Conservation (phyloP, 37 sponge, comb jelly and placozoan species). For the Beroe ovata region DNA sequence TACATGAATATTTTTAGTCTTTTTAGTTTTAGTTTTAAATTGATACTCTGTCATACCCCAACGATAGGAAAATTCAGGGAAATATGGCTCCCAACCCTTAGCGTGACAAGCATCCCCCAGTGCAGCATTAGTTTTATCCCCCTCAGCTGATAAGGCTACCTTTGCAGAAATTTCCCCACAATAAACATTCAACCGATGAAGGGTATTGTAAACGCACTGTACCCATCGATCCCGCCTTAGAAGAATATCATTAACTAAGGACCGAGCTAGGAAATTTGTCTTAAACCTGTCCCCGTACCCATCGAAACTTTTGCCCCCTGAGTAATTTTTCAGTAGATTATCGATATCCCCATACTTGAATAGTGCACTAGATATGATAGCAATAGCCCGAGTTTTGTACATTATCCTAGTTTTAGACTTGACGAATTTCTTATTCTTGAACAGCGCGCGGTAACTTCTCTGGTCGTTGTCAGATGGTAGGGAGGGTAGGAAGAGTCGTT, state of each 20-base stretch:
- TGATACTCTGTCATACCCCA: too few species aligned
- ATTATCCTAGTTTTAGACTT: too few species aligned
- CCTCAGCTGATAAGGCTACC: neutral
- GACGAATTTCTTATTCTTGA: too few species aligned
- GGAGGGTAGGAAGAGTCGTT: constrained; percentile 1
- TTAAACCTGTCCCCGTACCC: neutral
- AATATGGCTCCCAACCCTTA: constrained; percentile 13
- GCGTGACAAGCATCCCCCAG: neutral
- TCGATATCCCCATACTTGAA: too few species aligned
- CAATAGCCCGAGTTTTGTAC: too few species aligned
- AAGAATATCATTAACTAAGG: neutral
- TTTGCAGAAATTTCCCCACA: neutral
- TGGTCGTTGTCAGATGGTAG: too few species aligned
- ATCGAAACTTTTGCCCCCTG: too few species aligned
- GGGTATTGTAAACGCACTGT: neutral
- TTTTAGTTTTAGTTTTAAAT: too few species aligned
- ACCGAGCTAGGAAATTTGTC: neutral
- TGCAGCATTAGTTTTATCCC: neutral
- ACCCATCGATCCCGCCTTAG: neutral
- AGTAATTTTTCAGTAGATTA: neutral
- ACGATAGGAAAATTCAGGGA: too few species aligned
- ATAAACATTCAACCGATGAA: neutral
- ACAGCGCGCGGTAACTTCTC: too few species aligned
- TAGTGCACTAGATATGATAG: too few species aligned
- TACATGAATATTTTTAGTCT: too few species aligned